Conservation (phyloP, 2,888 invertebrate genomes). For the Perithous albicinctus region DNA sequence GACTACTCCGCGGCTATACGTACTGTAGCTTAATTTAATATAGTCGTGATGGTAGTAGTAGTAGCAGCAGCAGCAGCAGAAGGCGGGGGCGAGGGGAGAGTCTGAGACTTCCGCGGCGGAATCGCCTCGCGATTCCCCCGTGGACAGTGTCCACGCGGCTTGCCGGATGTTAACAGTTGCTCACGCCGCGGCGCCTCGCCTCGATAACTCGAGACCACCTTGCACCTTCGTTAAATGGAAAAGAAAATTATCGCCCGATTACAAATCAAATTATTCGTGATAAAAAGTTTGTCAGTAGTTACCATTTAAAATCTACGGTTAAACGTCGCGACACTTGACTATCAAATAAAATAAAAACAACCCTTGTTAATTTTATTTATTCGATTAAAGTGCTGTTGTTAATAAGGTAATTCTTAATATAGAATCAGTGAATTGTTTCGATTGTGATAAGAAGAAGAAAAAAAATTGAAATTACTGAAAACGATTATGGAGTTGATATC, state of each 20-base stretch:
- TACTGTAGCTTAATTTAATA: slow-evolving; percentile 82
- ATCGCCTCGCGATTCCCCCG: slow-evolving; percentile 73
- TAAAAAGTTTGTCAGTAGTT: background rate
- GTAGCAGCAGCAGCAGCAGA: slow-evolving; percentile 34
- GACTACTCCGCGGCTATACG: slow-evolving; percentile 69
- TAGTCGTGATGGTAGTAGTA: slow-evolving; percentile 70
- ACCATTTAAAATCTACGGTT: background rate
- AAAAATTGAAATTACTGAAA: no score
- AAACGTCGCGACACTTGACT: background rate
- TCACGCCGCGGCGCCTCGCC: slow-evolving; percentile 58
- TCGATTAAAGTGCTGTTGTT: background rate
- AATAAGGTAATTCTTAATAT: background rate
- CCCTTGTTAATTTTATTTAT: background rate
- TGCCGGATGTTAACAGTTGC: slow-evolving; percentile 78
- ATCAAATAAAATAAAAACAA: no score
- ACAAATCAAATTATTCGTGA: background rate
- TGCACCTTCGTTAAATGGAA: slow-evolving; percentile 15
- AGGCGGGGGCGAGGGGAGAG: slow-evolving; percentile 60
- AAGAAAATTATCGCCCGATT: slow-evolving; percentile 19
- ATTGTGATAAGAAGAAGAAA: background rate
- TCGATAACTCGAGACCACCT: slow-evolving; percentile 32
- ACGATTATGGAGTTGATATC: slow-evolving; percentile 49
- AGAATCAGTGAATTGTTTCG: slow-evolving; percentile 3
- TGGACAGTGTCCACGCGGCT: slow-evolving; percentile 81
- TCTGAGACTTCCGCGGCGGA: slow-evolving; percentile 75